phyloP scores from a whole-genome alignment of 2,113 vertebrate species.

The Pseudonaja textilis region DNA sequence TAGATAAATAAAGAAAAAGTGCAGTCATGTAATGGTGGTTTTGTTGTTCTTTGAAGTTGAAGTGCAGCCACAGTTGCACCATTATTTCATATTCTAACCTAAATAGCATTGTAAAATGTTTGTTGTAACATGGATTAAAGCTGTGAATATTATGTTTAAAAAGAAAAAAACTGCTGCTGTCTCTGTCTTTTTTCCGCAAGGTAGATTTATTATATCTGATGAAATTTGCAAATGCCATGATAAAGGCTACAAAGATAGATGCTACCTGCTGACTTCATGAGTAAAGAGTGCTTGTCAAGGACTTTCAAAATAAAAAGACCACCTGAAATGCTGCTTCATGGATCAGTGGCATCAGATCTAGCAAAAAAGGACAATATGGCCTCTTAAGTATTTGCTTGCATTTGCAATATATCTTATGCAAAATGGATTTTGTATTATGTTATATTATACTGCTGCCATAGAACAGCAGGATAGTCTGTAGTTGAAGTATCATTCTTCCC shows the following conservation, averaged over 20 bases:
- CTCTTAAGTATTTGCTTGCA: not conserved
- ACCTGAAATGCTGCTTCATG: not conserved
- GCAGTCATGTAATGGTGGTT: not conserved
- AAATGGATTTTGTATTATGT: not conserved
- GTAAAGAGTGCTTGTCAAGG: not conserved
- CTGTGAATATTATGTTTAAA: constrained; percentile 13
- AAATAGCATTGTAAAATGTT: constrained; percentile 3
- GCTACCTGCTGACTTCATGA: not conserved
- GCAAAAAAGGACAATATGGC: not conserved
- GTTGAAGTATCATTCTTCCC: not conserved
- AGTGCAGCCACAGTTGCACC: not conserved
- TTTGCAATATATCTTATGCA: not conserved
- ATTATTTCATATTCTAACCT: not conserved
- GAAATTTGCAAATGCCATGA: not conserved
- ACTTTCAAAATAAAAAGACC: not conserved
- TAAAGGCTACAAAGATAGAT: not conserved
- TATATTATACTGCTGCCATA: not conserved
- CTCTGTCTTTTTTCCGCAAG: not conserved
- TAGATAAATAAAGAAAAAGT: not conserved
- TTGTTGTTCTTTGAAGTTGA: not conserved
- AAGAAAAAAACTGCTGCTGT: not conserved
- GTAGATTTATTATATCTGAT: not conserved
- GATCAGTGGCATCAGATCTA: not conserved
- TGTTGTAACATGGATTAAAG: constrained; percentile 52
- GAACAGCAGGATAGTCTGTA: not conserved